These are phyloP conservation scores for Dascyllus trimaculatus DNA, from an alignment of 2,113 vertebrate species.

Conservation along the genomic window DNA sequence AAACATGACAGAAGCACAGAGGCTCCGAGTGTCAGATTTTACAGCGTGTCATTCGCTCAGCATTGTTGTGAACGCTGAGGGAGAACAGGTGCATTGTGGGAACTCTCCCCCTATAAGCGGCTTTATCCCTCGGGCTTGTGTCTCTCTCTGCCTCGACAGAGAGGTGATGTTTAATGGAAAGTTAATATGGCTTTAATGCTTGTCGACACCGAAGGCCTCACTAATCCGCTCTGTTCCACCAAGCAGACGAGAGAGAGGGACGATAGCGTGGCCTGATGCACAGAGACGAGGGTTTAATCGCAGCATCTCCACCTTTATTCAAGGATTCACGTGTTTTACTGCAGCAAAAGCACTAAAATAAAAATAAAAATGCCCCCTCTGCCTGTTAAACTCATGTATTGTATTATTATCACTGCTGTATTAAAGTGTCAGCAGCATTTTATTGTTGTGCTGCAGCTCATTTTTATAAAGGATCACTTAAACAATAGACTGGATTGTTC, in stretches of 20 bases:
- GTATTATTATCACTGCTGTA: too few species aligned
- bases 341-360: too few species aligned
- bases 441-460: too few species aligned
- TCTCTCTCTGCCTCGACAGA: conserved; percentile 66
- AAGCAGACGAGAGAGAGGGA: conserved; percentile 57
- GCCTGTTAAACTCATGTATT: too few species aligned
- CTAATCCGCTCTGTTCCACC: conserved; percentile 82
- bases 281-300: too few species aligned
- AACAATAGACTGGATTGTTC: too few species aligned
- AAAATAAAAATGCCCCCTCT: too few species aligned
- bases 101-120: conserved; percentile 36
- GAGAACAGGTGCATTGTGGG: conserved; percentile 69
- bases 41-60: background rate
- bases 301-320: too few species aligned
- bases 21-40: background rate
- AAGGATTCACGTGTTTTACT: too few species aligned
- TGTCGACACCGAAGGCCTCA: conserved; percentile 73
- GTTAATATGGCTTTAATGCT: conserved; percentile 87
- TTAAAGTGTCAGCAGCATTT: too few species aligned
- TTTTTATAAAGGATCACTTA: too few species aligned
- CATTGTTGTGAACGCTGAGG: conserved; percentile 9
- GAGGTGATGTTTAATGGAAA: conserved; percentile 84
- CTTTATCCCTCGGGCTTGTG: conserved; percentile 64
- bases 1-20: background rate
- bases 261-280: too few species aligned